These are phyloP conservation scores for Carapus acus DNA, from an alignment of 2,797 vertebrate species.

Conservation along the genomic window DNA sequence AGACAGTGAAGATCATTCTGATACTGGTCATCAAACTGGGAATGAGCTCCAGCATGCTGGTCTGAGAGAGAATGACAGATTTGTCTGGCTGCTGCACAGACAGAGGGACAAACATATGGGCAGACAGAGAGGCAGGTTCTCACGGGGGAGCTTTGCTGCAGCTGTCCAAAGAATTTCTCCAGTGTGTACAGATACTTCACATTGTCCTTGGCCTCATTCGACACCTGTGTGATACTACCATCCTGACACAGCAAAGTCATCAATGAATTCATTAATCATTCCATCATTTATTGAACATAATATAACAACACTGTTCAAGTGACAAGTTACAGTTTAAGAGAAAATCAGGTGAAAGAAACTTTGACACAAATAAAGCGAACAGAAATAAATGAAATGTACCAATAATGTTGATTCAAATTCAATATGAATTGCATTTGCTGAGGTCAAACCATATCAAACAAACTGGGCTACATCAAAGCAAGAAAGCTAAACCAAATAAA, in stretches of 20 bases:
- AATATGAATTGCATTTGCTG: no score
- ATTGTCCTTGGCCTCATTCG: slow-evolving; percentile 83
- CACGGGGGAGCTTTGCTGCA: slow-evolving; percentile 74
- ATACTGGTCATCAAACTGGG: slow-evolving; percentile 75
- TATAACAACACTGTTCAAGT: not conserved
- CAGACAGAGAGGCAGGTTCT: slow-evolving; percentile 15
- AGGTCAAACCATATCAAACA: no score
- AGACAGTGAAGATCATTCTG: slow-evolving; percentile 74
- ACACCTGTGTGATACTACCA: slow-evolving; percentile 69
- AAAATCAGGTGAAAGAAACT: not conserved
- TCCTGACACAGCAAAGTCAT: slow-evolving; percentile 60
- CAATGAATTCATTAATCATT: not conserved
- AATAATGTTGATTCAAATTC: no score
- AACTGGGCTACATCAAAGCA: no score
- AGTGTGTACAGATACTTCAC: slow-evolving; percentile 77
- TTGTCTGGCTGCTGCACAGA: no score
- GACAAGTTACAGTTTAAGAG: no score
- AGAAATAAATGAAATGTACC: no score
- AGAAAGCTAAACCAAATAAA: no score
- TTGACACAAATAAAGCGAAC: not conserved
- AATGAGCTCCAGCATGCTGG: slow-evolving; percentile 67
- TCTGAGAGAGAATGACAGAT: slow-evolving; percentile 45
- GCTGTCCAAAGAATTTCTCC: slow-evolving; percentile 73
- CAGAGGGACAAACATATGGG: not conserved
- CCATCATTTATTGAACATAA: not conserved